Evolutionary conservation across 2,797 vertebrate genomes (phyloP).

Genomic region (Trichosurus vulpecula): DNA sequence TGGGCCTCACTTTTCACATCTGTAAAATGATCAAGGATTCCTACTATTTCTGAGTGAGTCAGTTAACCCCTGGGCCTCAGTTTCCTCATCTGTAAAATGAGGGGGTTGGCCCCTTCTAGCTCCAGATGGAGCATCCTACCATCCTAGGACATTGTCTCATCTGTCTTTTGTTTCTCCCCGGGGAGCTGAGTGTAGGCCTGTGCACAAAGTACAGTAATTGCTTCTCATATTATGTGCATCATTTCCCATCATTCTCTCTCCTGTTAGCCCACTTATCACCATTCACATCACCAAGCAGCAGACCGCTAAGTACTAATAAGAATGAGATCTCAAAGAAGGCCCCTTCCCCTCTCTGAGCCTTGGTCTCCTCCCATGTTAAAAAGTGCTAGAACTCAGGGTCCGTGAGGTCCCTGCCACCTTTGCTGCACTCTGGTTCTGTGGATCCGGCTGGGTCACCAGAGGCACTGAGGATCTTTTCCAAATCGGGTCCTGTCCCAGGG

Average conservation of each 20-base stretch:
- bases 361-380: neutral
- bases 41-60: too few species aligned
- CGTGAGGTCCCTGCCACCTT: neutral
- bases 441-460: neutral
- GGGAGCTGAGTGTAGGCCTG: neutral
- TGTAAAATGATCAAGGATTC: too few species aligned
- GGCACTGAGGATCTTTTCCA: neutral
- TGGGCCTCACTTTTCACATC: too few species aligned
- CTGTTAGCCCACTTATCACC: neutral
- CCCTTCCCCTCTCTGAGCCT: neutral
- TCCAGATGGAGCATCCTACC: neutral
- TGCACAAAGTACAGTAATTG: neutral
- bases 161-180: neutral
- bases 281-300: neutral
- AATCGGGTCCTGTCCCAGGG: neutral
- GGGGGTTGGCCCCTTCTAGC: neutral
- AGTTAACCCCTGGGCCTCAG: neutral
- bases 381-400: neutral
- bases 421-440: neutral
- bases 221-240: neutral
- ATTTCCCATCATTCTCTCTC: neutral
- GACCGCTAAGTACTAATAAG: neutral
- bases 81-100: neutral
- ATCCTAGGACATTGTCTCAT: neutral
- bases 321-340: neutral